A percentile compares a stretch with the other conserved stretches of the same genome.
These are phyloP conservation scores for Netelia melanura DNA, from an alignment of 2,888 invertebrate genomes.

Conservation along the genomic window DNA sequence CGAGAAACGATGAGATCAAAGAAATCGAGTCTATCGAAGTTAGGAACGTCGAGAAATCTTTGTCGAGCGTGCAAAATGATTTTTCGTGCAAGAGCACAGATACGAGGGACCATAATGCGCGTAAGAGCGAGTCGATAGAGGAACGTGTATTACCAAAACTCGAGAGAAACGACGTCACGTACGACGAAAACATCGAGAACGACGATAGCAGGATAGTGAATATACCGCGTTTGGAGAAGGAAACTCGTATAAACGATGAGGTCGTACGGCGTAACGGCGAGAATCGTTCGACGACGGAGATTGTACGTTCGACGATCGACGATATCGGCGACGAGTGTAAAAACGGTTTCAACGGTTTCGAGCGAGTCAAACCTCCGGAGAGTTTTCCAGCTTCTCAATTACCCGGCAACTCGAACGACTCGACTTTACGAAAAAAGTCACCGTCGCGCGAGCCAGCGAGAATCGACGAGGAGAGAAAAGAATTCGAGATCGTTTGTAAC, in stretches of 20 bases:
- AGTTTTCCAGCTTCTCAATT: conserved; percentile 60
- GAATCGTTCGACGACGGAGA: neutral
- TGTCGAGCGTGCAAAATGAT: conserved; percentile 55
- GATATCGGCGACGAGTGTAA: conserved; percentile 56
- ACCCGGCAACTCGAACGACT: conserved; percentile 57
- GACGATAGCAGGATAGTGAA: conserved; percentile 56
- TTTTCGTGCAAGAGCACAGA: conserved; percentile 62
- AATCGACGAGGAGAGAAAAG: conserved; percentile 23
- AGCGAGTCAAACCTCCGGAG: conserved; percentile 51
- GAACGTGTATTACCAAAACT: conserved; percentile 61
- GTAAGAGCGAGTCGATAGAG: conserved; percentile 52
- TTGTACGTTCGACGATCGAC: conserved; percentile 10
- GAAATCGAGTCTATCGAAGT: conserved; percentile 57
- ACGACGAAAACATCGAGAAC: conserved; percentile 22
- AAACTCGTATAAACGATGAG: conserved; percentile 43
- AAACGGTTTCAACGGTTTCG: conserved; percentile 65
- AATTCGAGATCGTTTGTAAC: conserved; percentile 65
- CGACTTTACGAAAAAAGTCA: conserved; percentile 8
- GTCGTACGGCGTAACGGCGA: neutral
- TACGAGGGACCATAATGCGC: conserved; percentile 52
- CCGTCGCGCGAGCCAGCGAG: conserved; percentile 33
- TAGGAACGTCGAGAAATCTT: conserved; percentile 29
- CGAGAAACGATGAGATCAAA: conserved; percentile 64
- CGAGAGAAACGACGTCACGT: conserved; percentile 59
- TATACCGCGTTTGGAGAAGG: conserved; percentile 62